Base-by-base conservation (phyloP, 2,113 vertebrate genomes). In the Pteruthius melanotis region DNA sequence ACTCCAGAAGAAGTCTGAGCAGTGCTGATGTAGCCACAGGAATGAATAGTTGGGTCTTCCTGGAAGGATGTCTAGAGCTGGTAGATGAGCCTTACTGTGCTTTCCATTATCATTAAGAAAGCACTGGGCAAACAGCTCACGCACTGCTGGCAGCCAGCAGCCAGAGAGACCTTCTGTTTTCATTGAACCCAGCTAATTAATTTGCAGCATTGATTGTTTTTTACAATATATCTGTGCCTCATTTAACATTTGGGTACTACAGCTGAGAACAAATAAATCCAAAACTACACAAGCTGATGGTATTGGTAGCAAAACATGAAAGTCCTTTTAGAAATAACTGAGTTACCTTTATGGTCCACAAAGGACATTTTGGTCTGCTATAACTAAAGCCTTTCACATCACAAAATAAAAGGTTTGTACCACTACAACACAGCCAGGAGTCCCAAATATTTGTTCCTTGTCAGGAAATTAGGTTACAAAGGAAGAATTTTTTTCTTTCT, bases 131-230 rank as follows among this genome's bases (percentile, higher is more conserved):
- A 93, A 70, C 8, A 76, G 11, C 28, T 88, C 39, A 63, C 4
- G 9, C 33, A 28, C 15, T 70, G 31, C 78, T 85, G 65, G 74
- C 49, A 65, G 78, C 40, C 77, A 68, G 40, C 68, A 89, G 35
- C 20, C 40, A 74, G 19, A 69, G 1, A 83, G 52, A 60, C 31
- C 40, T 87, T 85, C 75, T 90, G 79, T 47, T 91, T 86, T 83
- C 83, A 81, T 70, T 77, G 85, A 83, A 70, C 47, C 18, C 59
- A 83, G 42, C 40, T 93, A 94, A 96, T 96, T 97, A 96, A 80
- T 96, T 90, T 75, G 15, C 60, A 66, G 40, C 47, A 95, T 90
- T 60, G 95, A 96, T 95, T 90, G 52, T 90, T 89, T 89, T 94
- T 69, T 30, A 53, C 90, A 70, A 45, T 74, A 37, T 60, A 91